Conservation (phyloP, 1,140 invertebrate genomes). For the Atta cephalotes region DNA sequence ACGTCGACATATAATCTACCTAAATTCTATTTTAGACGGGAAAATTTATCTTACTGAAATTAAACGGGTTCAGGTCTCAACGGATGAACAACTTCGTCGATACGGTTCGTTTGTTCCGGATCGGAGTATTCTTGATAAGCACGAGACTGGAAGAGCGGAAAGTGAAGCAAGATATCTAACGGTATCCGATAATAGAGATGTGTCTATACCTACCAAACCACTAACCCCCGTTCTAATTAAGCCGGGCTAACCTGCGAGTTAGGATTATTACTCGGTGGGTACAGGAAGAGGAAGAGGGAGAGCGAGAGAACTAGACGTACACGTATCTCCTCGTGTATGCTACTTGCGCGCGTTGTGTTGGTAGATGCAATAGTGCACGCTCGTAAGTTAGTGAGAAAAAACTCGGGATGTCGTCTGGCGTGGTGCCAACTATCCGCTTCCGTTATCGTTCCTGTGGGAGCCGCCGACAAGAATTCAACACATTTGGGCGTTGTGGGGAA, state of each 20-base stretch:
- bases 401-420: constrained; percentile 71
- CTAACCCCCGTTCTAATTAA: constrained; percentile 84
- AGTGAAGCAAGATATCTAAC: constrained; percentile 68
- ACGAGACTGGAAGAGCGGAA: constrained; percentile 37
- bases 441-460: constrained; percentile 72
- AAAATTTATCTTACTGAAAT: constrained; percentile 29
- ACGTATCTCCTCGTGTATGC: background rate
- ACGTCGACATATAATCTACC: background rate
- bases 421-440: constrained; percentile 70
- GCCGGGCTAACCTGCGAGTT: constrained; percentile 83
- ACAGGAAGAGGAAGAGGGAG: constrained; percentile 76
- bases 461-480: constrained; percentile 73
- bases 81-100: constrained; percentile 21
- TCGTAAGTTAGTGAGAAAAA: constrained; percentile 69
- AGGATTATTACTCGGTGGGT: constrained; percentile 83
- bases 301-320: constrained; percentile 55
- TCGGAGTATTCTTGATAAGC: constrained; percentile 38
- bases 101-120: constrained; percentile 47
- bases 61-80: constrained; percentile 22
- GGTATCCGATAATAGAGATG: constrained; percentile 78
- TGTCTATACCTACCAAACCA: constrained; percentile 79
- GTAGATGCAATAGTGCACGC: constrained; percentile 4
- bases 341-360: background rate
- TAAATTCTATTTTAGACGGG: background rate
- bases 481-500: constrained; percentile 65